These are phyloP conservation scores for Danio albolineatus DNA, from an alignment of 2,797 vertebrate genomes.

Conservation along the genomic window DNA sequence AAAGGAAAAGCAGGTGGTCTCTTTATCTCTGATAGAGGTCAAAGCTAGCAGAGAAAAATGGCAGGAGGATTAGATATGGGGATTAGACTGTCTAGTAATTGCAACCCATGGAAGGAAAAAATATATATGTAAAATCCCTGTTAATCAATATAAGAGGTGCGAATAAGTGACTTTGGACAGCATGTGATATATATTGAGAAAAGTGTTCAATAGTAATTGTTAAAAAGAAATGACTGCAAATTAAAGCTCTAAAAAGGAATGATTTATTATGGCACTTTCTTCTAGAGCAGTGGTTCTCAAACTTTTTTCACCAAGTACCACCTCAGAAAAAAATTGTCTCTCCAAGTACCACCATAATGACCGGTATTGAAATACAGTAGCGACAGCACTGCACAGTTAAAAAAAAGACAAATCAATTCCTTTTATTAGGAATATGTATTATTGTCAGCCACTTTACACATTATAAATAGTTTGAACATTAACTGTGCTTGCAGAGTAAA, in stretches of 20 bases:
- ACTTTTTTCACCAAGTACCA: too few relatives aligned
- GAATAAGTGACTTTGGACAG: constrained; percentile 56
- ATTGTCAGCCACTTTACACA: too few relatives aligned
- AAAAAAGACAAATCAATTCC: too few relatives aligned
- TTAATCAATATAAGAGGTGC: constrained; percentile 73
- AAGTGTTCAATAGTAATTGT: constrained; percentile 62
- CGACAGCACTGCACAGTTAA: too few relatives aligned
- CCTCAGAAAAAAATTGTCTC: too few relatives aligned
- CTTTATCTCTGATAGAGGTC: constrained; percentile 79
- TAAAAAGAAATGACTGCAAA: not conserved
- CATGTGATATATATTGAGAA: constrained; percentile 64
- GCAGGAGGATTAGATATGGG: constrained; percentile 68
- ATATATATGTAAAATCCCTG: constrained; percentile 66
- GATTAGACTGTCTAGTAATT: constrained; percentile 79
- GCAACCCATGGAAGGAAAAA: constrained; percentile 64
- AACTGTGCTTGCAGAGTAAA: too few relatives aligned
- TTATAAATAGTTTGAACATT: too few relatives aligned
- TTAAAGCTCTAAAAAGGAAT: not conserved
- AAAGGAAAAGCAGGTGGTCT: constrained; percentile 67
- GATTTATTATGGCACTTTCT: constrained; percentile 23
- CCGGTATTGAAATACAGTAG: too few relatives aligned
- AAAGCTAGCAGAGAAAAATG: constrained; percentile 68
- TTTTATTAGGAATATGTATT: too few relatives aligned
- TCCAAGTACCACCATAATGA: too few relatives aligned
- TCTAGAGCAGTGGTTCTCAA: too few relatives aligned